A percentile compares a stretch with the other conserved stretches of the same genome.
Conservation (phyloP, 2,888 invertebrate genomes). For the Raillietiella orientalis region DNA sequence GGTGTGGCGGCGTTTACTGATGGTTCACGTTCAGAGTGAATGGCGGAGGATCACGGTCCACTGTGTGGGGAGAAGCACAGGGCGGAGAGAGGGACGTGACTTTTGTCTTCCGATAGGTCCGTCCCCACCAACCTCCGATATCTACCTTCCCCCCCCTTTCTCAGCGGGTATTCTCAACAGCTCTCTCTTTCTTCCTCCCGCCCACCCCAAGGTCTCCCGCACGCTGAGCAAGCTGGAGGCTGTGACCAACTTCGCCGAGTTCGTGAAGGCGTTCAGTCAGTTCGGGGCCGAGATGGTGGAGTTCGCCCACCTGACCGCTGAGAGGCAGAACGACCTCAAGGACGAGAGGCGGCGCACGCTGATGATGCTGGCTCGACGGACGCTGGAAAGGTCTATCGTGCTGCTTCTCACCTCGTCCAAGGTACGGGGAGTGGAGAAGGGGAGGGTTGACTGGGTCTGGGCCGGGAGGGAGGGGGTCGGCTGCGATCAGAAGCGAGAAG, state of each 20-base stretch:
- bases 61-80: conserved; percentile 1
- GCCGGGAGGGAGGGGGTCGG: too few species aligned
- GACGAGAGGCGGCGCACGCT: conserved; percentile 82
- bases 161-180: too few species aligned
- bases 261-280: conserved; percentile 90
- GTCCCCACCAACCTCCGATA: too few species aligned
- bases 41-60: neutral
- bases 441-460: neutral
- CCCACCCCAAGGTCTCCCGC: conserved; percentile 9
- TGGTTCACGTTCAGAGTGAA: neutral
- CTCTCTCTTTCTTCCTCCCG: conserved; percentile 1
- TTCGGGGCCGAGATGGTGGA: conserved; percentile 98
- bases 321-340: conserved; percentile 46
- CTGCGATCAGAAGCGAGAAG: too few species aligned
- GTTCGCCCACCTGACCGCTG: conserved; percentile 66
- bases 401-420: conserved; percentile 89
- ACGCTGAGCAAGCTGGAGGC: conserved; percentile 14
- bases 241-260: conserved; percentile 36
- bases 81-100: too few species aligned
- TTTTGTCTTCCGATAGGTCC: too few species aligned
- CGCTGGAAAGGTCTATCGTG: conserved; percentile 80
- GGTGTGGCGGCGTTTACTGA: neutral
- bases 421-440: conserved; percentile 17
- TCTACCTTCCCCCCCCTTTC: too few species aligned
- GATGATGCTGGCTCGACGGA: conserved; percentile 80